Base-by-base conservation (phyloP, 2,888 invertebrate genomes). In the Heliconius ismenius region DNA sequence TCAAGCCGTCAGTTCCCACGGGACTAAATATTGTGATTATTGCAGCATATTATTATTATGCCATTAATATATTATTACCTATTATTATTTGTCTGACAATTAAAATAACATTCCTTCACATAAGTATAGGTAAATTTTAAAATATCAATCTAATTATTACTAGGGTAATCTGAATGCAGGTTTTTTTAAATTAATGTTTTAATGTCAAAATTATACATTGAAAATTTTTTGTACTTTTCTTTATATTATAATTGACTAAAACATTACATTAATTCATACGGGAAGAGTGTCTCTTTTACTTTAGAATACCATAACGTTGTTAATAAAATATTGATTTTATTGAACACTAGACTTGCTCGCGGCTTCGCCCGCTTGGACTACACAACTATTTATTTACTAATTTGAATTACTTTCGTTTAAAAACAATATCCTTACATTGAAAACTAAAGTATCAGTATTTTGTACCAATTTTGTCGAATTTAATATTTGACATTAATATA, bases 131-230 rank as follows among this genome's bases (percentile, higher is more conserved):
- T 26, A 10, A 13, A 28, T 49, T 54, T 58, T 2, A 36, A 58
- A 67, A 74, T 65, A 58, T 24, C 73, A 28, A 74, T 54, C 63
- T 65, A 65, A 54, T 36, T 64, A 36, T 49, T 15, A 75, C 24
- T 62, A 62, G 24, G 2, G n/a, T 69, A 49, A 75, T 36, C 75
- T 69, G 69, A 69, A 36, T 70, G 63, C 13, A 63, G 62, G 3
- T 13, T 28, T n/a, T 9, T n/a, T 10, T 26, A 26, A 39, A 43
- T 24, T n/a, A n/a, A n/a, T n/a, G n/a, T n/a, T n/a, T 64, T 7
- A 67, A 67, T 43, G n/a, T 21, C 10, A 43, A 60, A 75, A 68
- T 43, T 15, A 67, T 49, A 36, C 39, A 26, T 67, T 67, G 36
- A 58, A 58, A 21, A 3, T 26, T 21, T n/a, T 70, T 75, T 75